phyloP scores from a whole-genome alignment of 2,113 vertebrate genomes.

The Sus scrofa region DNA sequence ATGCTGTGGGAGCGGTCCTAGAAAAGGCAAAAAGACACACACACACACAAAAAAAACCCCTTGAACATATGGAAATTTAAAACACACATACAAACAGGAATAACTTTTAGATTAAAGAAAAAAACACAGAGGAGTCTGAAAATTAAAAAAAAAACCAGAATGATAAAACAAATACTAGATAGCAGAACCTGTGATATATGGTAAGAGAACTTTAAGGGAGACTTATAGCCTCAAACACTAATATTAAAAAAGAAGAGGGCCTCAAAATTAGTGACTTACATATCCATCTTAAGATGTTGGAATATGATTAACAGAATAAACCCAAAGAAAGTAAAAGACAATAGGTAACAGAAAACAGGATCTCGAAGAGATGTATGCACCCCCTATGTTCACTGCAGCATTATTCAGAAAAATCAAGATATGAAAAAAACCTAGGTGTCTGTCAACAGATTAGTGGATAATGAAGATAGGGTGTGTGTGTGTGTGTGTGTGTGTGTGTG shows the following conservation, averaged over 20 bases:
- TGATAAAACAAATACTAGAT: background rate
- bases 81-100: background rate
- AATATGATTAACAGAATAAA: conserved; percentile 9
- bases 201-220: background rate
- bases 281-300: background rate
- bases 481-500: no score
- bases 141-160: background rate
- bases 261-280: conserved; percentile 6
- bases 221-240: background rate
- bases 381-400: background rate
- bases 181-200: background rate
- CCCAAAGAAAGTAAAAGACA: background rate
- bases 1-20: no score
- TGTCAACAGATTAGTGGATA: background rate
- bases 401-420: background rate
- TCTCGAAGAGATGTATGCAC: background rate
- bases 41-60: no score
- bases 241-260: conserved; percentile 30
- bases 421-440: background rate
- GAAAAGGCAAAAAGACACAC: no score
- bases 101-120: background rate
- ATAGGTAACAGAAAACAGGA: background rate
- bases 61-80: conserved; percentile 7
- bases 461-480: no score
- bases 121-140: conserved; percentile 18